These are phyloP conservation scores for Drosophila ohnishii DNA, from an alignment of 1,140 invertebrate species.

Conservation along the genomic window DNA sequence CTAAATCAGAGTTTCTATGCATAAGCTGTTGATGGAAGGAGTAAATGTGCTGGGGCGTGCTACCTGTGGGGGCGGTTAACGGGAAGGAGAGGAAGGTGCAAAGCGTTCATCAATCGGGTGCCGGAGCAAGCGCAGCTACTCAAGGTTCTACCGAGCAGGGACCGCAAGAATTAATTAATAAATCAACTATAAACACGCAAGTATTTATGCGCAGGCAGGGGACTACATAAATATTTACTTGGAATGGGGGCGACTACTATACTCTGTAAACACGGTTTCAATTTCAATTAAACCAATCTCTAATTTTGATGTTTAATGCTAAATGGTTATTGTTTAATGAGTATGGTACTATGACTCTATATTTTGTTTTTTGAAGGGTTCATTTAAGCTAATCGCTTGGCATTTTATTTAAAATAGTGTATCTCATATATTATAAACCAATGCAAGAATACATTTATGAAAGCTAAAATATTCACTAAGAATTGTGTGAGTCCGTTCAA, in stretches of 20 bases:
- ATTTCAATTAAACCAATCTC: slow-evolving; percentile 2
- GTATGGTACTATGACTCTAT: neutral
- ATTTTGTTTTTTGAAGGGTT: neutral
- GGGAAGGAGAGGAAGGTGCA: slow-evolving; percentile 42
- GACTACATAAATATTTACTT: slow-evolving; percentile 5
- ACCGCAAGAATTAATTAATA: slow-evolving; percentile 47
- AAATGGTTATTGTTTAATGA: neutral
- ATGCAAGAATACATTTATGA: neutral
- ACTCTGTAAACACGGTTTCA: neutral
- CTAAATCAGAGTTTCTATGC: slow-evolving; percentile 82
- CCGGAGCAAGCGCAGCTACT: slow-evolving; percentile 61
- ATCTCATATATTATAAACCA: too few relatives aligned
- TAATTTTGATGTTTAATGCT: neutral
- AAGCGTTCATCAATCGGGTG: slow-evolving; percentile 71
- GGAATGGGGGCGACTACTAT: slow-evolving; percentile 6
- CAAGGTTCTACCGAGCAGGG: slow-evolving; percentile 48
- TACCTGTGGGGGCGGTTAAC: slow-evolving; percentile 57
- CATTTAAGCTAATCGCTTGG: too few relatives aligned
- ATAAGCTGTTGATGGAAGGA: slow-evolving; percentile 80
- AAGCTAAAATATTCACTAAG: neutral
- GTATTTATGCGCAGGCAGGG: slow-evolving; percentile 15
- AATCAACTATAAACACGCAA: slow-evolving; percentile 16
- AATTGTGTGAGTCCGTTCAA: neutral
- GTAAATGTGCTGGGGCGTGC: slow-evolving; percentile 77
- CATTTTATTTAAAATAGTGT: too few relatives aligned